Evolutionary conservation across 1,140 invertebrate species (phyloP).

Genomic region (Phymorhynchus buccinoides): DNA sequence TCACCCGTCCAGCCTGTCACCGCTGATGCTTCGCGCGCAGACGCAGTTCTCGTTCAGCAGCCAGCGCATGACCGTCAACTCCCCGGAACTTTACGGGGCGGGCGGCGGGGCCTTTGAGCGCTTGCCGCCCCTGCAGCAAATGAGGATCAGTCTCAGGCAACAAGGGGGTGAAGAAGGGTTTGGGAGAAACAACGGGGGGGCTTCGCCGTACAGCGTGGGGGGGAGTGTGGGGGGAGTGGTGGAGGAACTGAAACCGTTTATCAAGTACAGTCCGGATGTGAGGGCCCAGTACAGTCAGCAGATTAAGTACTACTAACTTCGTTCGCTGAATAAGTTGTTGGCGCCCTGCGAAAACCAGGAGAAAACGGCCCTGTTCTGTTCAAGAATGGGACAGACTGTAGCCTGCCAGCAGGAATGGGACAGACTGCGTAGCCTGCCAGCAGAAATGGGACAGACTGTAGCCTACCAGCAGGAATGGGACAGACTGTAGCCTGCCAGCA

Average conservation of each 20-base stretch:
- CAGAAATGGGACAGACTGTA: too few relatives aligned
- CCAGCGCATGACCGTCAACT: conserved; percentile 57
- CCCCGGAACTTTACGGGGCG: conserved; percentile 61
- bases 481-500: too few relatives aligned
- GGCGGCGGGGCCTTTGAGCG: conserved; percentile 42
- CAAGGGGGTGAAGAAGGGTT: conserved; percentile 51
- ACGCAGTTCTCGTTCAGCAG: conserved; percentile 68
- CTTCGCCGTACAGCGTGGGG: conserved; percentile 15
- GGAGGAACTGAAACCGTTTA: conserved; percentile 63
- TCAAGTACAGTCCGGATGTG: conserved; percentile 66
- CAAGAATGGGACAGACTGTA: too few relatives aligned
- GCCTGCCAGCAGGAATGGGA: too few relatives aligned
- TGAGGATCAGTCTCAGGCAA: conserved; percentile 58
- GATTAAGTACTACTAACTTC: conserved; percentile 32
- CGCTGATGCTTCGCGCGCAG: conserved; percentile 61
- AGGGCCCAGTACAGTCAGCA: conserved; percentile 44
- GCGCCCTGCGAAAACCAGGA: too few relatives aligned
- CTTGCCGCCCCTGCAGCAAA: conserved; percentile 64
- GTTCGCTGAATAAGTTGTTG: too few relatives aligned
- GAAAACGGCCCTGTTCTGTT: too few relatives aligned
- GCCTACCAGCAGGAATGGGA: too few relatives aligned
- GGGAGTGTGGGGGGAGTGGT: conserved; percentile 45
- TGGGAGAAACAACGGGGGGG: background rate
- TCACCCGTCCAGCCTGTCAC: conserved; percentile 52
- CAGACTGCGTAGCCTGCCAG: too few relatives aligned